phyloP scores from a whole-genome alignment of 2,113 vertebrate genomes.

The Gallinago undulata region DNA sequence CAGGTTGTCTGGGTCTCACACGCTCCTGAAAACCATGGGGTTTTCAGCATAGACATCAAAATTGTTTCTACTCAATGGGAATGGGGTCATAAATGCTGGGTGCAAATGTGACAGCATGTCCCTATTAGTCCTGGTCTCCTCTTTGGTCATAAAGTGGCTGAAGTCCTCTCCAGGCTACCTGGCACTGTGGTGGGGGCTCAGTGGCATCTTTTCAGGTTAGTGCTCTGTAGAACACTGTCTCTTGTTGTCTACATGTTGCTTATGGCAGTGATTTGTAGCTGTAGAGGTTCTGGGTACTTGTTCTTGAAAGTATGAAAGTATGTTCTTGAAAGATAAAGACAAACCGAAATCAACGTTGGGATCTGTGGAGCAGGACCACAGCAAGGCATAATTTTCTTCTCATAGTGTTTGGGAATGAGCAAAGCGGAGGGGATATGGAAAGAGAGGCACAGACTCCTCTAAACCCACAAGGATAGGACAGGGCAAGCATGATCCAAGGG shows the following conservation, averaged over 20 bases:
- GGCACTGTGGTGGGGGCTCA: not conserved
- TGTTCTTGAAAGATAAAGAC: not conserved
- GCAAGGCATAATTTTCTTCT: not conserved
- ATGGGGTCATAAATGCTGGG: not conserved
- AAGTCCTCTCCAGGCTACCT: not conserved
- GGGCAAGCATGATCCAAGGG: not conserved
- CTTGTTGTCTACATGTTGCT: not conserved
- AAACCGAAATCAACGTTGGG: accelerated
- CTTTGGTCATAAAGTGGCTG: accelerated
- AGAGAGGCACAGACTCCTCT: not conserved
- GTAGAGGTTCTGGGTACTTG: not conserved
- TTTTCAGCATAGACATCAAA: not conserved
- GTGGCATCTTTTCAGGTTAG: not conserved
- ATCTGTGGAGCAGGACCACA: not conserved
- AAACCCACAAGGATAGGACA: not conserved
- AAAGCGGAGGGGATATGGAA: not conserved
- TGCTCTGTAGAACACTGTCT: not conserved
- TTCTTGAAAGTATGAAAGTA: not conserved
- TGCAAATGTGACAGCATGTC: not conserved
- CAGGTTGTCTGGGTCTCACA: not conserved
- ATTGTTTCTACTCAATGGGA: accelerated
- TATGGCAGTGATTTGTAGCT: not conserved
- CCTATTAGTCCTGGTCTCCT: not conserved
- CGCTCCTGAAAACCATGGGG: not conserved
- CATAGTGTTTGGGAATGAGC: not conserved